Evolutionary conservation across 2,113 vertebrate species (phyloP), one percentile per base, ranked within the genome.

Genomic region (Chauna torquata): DNA sequence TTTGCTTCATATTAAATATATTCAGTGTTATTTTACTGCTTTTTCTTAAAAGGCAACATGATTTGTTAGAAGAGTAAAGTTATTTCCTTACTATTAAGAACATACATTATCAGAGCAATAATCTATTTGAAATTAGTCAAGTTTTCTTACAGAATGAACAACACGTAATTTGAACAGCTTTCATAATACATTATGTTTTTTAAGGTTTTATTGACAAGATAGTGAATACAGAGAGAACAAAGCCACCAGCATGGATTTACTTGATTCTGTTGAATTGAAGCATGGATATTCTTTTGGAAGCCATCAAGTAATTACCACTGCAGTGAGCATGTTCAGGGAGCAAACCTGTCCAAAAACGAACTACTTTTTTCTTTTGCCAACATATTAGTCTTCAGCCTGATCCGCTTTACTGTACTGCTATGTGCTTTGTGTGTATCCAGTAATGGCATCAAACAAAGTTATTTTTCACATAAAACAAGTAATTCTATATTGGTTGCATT

Each of bases 381-480:
- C 2, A 1, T 32, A 5, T 12, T 64, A 58, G 24, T 32, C 25
- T 76, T 65, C 24, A 54, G 10, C 24, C 22, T 70, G 4, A 70
- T 55, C 17, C 0, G 2, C 44, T 61, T 40, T 17, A 50, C 32
- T 64, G 3, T 36, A 57, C 2, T 77, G 34, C 30, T 14, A 45
- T 0, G 0, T 74, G 45, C 11, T 40, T 1, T 89, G 25, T 45
- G 6, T 24, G 12, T 13, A 27, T 14, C 34, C 22, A 77, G 8
- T 42, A 65, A 50, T 19, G 13, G 20, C 36, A 72, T 22, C 17
- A 65, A 74, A 75, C 23, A 16, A 77, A 69, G 9, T 36, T 58
- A 0, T 47, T 80, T 27, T 64, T 83, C 27, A 58, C 2, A 9
- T 27, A 52, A 80, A 90, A 23, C 34, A 58, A 83, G 4, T 15